Evolutionary conservation across 2,797 vertebrate genomes (phyloP), one percentile per base, ranked within the genome.

Genomic region (Etheostoma nigrum): DNA sequence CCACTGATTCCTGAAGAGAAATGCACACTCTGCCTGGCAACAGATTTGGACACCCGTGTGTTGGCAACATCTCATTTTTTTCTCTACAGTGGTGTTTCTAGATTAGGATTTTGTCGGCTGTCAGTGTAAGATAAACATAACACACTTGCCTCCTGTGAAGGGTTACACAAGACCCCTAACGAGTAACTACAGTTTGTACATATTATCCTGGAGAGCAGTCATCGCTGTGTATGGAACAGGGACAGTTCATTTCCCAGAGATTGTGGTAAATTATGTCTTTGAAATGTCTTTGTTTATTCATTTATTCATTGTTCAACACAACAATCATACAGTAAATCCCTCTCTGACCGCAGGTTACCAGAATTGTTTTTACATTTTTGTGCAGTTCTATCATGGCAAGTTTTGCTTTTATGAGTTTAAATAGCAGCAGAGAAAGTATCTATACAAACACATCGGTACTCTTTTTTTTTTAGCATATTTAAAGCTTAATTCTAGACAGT

Each of bases 61-160:
- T 58, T 67, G 15, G 23, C 27, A 40, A 18, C 25, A 3, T 74
- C 30, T 72, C 47, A 30, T 76, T 57, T 76, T 49, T 49, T 51
- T 74, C 36, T n/a, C 44, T 55, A 21, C 45, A 33, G 13, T 40
- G 5, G 25, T 55, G 3, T 74, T 83, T 72, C 25, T 27, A 45
- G 42, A 49, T 52, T 64, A 33, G 62, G 58, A 49, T 73, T 73
- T 65, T 72, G 44, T 40, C 1, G 9, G 14, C 25, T 63, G 42
- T 52, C 51, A 30, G 25, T 10, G 47, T 33, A 19, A 72, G 57
- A 75, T n/a, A 64, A 51, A 58, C 51, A 51, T n/a, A n/a, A 44
- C 47, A 53, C 45, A 33, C 27, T 10, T 18, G 23, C 61, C 10
- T 64, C 47, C 62, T 64, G 65, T 62, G 33, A 63, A 62, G 70